Conservation (phyloP, 2,888 invertebrate genomes). For the Dasypolia templi region DNA sequence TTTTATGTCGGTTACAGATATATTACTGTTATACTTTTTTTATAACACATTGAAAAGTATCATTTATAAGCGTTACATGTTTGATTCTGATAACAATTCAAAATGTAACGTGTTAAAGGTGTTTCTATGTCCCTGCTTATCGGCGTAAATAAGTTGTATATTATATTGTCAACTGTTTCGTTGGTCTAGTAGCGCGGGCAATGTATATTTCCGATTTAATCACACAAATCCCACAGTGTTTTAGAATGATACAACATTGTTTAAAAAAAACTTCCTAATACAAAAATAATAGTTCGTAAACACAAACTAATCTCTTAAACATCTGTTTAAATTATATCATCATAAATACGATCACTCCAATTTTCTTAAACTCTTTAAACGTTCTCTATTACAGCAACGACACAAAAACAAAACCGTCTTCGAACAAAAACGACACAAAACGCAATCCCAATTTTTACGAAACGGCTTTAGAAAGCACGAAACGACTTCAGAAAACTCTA, state of each 20-base stretch:
- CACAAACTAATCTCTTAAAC: constrained; percentile 41
- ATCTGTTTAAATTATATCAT: constrained; percentile 61
- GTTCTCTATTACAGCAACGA: constrained; percentile 65
- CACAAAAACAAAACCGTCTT: constrained; percentile 66
- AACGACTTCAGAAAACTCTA: constrained; percentile 75
- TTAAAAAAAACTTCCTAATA: constrained; percentile 41
- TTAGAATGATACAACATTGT: background rate
- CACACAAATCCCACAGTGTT: background rate
- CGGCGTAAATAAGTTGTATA: no score
- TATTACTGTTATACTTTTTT: no score
- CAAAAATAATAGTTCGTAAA: constrained; percentile 56
- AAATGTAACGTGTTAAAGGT: no score
- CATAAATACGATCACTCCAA: constrained; percentile 43
- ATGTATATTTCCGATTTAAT: constrained; percentile 1
- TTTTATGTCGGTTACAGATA: no score
- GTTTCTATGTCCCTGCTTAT: no score
- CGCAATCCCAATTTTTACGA: constrained; percentile 57
- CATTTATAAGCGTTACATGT: no score
- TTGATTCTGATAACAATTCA: no score
- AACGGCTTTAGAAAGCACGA: constrained; percentile 67
- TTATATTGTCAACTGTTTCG: background rate
- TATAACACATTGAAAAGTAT: no score
- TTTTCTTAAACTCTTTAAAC: constrained; percentile 57
- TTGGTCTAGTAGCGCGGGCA: no score
- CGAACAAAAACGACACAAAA: constrained; percentile 63